Conservation (phyloP, 1,140 invertebrate species). For the Lineus longissimus region DNA sequence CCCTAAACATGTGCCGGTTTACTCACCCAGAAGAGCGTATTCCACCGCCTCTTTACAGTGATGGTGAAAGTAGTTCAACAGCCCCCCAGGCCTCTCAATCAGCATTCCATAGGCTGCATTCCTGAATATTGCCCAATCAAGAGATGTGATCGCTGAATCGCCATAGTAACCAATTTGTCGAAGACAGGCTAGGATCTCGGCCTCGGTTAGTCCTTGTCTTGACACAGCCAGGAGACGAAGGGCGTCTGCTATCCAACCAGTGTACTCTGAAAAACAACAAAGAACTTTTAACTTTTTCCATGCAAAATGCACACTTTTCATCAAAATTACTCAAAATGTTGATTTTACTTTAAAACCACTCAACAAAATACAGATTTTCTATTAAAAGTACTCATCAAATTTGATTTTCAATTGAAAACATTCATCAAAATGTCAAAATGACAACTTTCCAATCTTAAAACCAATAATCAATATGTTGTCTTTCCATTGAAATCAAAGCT, state of each 20-base stretch:
- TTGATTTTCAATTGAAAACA: too few relatives aligned
- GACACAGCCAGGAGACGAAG: conserved; percentile 44
- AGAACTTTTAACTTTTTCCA: neutral
- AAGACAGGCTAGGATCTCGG: conserved; percentile 37
- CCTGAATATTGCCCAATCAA: conserved; percentile 46
- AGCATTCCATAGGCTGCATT: conserved; percentile 30
- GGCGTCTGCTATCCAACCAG: conserved; percentile 48
- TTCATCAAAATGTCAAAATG: too few relatives aligned
- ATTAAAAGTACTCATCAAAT: too few relatives aligned
- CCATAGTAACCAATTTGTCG: conserved; percentile 39
- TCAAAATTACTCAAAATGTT: neutral
- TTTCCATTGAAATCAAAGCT: too few relatives aligned
- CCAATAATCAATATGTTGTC: too few relatives aligned
- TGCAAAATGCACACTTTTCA: neutral
- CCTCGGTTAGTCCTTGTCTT: conserved; percentile 36
- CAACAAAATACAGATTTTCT: neutral
- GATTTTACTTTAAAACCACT: neutral
- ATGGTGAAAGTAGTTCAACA: conserved; percentile 41
- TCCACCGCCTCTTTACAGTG: conserved; percentile 46
- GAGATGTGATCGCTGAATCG: conserved; percentile 30
- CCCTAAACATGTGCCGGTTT: neutral
- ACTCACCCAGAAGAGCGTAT: conserved; percentile 46
- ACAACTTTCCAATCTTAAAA: too few relatives aligned
- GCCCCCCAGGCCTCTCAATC: conserved; percentile 36
- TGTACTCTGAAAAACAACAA: conserved; percentile 28